A percentile compares a stretch with the other conserved stretches of the same genome.
These are phyloP conservation scores for Erinaceus europaeus DNA, from an alignment of 2,113 vertebrate genomes.

Conservation along the genomic window DNA sequence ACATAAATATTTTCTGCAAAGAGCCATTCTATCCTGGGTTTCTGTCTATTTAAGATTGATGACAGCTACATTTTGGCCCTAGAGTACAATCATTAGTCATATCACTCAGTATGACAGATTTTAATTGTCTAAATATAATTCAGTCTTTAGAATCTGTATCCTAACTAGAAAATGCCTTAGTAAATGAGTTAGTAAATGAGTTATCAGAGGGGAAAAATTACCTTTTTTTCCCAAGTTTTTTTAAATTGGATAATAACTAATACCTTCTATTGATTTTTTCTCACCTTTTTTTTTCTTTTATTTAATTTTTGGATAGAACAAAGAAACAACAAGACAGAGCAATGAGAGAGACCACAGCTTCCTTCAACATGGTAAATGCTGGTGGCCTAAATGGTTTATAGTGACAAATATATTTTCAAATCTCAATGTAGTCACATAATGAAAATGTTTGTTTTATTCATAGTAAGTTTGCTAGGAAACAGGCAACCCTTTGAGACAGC, in stretches of 20 bases:
- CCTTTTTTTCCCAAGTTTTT: slow-evolving; percentile 1
- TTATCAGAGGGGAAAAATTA: too few relatives aligned
- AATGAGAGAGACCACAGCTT: too few relatives aligned
- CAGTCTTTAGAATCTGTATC: slow-evolving; percentile 35
- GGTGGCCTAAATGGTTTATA: too few relatives aligned
- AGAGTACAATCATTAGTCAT: slow-evolving; percentile 47
- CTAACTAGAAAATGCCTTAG: slow-evolving; percentile 69
- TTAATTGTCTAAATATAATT: slow-evolving; percentile 67
- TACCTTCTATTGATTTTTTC: slow-evolving; percentile 18
- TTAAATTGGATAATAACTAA: slow-evolving; percentile 26
- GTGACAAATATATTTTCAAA: background rate
- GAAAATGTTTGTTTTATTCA: background rate
- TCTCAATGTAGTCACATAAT: background rate
- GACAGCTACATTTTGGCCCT: slow-evolving; percentile 21
- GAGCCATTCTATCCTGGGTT: slow-evolving; percentile 39
- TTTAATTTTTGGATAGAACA: too few relatives aligned
- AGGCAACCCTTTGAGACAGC: background rate
- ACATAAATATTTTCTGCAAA: slow-evolving; percentile 56
- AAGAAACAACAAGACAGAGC: too few relatives aligned
- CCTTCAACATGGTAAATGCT: too few relatives aligned
- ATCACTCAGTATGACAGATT: slow-evolving; percentile 50
- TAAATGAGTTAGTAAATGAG: too few relatives aligned
- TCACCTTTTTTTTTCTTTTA: background rate
- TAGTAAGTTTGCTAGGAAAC: too few relatives aligned
- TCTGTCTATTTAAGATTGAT: slow-evolving; percentile 55